Base-by-base conservation (phyloP, 1,140 invertebrate species). In the Aphis craccivora region DNA sequence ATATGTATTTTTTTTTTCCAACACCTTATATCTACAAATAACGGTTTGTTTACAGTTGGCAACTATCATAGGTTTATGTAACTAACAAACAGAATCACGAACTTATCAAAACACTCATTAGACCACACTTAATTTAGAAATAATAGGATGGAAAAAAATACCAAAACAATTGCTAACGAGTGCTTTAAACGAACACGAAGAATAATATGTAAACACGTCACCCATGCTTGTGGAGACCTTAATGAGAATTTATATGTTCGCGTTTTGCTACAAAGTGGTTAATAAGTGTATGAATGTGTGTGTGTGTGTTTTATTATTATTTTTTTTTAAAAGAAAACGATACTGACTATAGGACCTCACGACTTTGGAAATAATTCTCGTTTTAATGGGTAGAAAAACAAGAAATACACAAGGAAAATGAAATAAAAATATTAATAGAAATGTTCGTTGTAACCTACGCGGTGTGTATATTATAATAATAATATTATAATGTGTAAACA, bases 211-310 rank as follows among this genome's bases (percentile, higher is more conserved):
- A 87, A 48, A 87, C 48, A 53, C 87, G 87, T 51, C 30, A 51
- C 86, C 22, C 22, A 6, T 43, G 30, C 20, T 51, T 48, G 45
- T 1, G 30, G 45, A 45, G 14, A 87, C 84, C 48, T 35, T 89
- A 89, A 89, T 89, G 48, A 89, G 87, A 89, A 89, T 89, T 89
- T 89, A 89, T 90, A 60, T 48, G 88, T 60, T 90, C 23, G 37
- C 35, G 20, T 90, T 90, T 55, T 7, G 88, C 40, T 87, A 53
- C 48, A 37, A 48, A 40, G 45, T 45, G 30, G 84, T 35, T 53
- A 51, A n/a, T 51, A 51, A n/a, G 43, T 35, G 40, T 88, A 18
- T 11, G 18, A 35, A 18, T 5, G 30, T 25, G 11, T 23, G 43
- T 87, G 20, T 40, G 14, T 48, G 30, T 48, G 48, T 37, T 25